Base-by-base conservation (phyloP, 2,888 invertebrate genomes). In the Amblyjoppa proteus region DNA sequence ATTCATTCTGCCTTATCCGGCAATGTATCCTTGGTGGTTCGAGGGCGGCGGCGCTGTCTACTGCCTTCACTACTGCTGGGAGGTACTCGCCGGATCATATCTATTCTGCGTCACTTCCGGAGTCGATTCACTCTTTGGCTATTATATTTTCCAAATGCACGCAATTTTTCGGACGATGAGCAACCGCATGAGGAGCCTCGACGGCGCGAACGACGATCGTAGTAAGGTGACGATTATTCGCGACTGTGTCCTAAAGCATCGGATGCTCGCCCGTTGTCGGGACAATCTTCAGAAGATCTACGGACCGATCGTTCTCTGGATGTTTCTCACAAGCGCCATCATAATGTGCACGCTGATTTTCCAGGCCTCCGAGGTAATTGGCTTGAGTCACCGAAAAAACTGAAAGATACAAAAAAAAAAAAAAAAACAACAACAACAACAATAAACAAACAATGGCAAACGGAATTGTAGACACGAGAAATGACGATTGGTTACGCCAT, bases 71-170 rank as follows among this genome's bases (percentile, higher is more conserved):
- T 88, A 84, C 58, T 16, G 56, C 3, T 83, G 86, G 83, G 83
- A 86, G 68, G 45, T 86, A 53, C 7, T 81, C n/a, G 77, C 84
- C 38, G 81, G 83, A 49, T 79, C 71, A 51, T 78, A 73, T 66
- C 66, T 86, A 9, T 81, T 83, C 34, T 81, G 80, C 66, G 76
- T 84, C 3, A 83, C 85, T 13, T 78, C 78, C 28, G 87, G 87
- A 6, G 85, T 89, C 51, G 88, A 89, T 77, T 76, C 84, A 7
- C 68, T 89, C 7, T 89, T 88, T 51, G 84, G 85, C 28, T 84
- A 85, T 69, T 87, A 87, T 73, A 58, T 88, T 0, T 78, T 88
- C 34, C 86, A 87, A 75, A 86, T 88, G n/a, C 68, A 58, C 56
- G 82, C 76, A 1, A 68, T 76, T 16, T 83, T 87, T 53, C 73